Base-by-base conservation (phyloP, 1,140 invertebrate species). In the Megalonaias nervosa region DNA sequence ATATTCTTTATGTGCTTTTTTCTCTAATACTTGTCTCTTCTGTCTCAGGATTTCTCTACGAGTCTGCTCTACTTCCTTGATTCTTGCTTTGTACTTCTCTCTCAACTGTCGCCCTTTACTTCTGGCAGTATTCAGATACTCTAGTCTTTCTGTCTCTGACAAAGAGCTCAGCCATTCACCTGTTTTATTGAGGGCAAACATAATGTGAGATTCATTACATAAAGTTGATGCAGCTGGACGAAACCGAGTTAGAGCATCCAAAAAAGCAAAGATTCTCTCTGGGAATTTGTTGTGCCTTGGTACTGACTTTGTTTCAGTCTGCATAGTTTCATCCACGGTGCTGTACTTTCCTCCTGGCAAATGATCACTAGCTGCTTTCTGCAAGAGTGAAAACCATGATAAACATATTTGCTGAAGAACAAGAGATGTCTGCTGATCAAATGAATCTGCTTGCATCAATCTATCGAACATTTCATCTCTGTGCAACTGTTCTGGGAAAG, bases 141-240 rank as follows among this genome's bases (percentile, higher is more conserved):
- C 68, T 23, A 26, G 6, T 62, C 38, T 61, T 23, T 80, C 48
- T 21, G 67, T 60, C 21, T 15, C 19, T 55, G 68, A 23, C 12
- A 64, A n/a, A 9, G 26, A 16, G 13, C 61, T 60, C 12, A 73
- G 60, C 74, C 78, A 80, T 2, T 76, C 61, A 31, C 48, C 23
- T 31, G 73, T 80, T 55, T 77, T 77, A 56, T 77, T 76, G n/a
- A 69, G 11, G 17, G 38, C 65, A 67, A 76, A 80, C 78, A 80
- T 80, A 23, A 80, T 76, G 61, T 71, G 67, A 9, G 19, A 55
- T 61, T 76, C 74, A 66, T 66, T 67, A 64, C 48, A 71, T 16
- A 71, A 48, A 58, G 67, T 59, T 12, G 60, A 59, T 19, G 67
- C 60, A 69, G 38, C 60, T 38, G 74, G 78, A 48, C 60, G 21